These are phyloP conservation scores for Sciurus niger DNA, from an alignment of 2,113 vertebrate species.

Conservation along the genomic window DNA sequence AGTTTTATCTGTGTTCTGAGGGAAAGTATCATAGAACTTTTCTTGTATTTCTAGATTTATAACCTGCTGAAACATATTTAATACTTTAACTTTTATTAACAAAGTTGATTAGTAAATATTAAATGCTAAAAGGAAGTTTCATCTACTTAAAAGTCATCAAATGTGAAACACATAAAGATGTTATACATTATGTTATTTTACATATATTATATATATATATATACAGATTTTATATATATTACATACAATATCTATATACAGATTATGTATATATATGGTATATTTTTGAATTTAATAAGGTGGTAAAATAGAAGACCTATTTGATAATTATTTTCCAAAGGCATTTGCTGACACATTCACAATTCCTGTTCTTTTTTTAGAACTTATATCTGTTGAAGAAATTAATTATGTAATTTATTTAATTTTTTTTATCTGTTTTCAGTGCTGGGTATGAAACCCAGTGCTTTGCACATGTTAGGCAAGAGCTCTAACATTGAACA, in stretches of 20 bases:
- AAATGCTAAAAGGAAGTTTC: not conserved
- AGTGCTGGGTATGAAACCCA: not conserved
- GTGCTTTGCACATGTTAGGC: not conserved
- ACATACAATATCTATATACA: not conserved
- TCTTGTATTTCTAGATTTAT: slow-evolving; percentile 40
- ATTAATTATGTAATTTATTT: not conserved
- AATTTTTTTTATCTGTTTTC: not conserved
- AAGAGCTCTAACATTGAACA: not conserved
- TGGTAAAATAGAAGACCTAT: not conserved
- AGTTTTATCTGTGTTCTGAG: not conserved
- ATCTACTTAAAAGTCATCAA: too few relatives aligned
- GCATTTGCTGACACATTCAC: not conserved
- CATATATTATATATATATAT: too few relatives aligned
- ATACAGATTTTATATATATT: accelerated
- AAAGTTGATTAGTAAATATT: slow-evolving; percentile 45
- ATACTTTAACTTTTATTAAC: slow-evolving; percentile 48
- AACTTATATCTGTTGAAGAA: not conserved
- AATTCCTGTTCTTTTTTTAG: not conserved
- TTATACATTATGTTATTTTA: too few relatives aligned
- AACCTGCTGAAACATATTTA: slow-evolving; percentile 26
- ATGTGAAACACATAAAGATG: slow-evolving; percentile 36
- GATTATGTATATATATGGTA: too few relatives aligned
- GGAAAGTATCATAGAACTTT: slow-evolving; percentile 24
- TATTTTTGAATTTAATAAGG: not conserved
- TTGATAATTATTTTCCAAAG: not conserved